Base-by-base conservation (phyloP, 2,113 vertebrate species). In the Calidris pugnax region DNA sequence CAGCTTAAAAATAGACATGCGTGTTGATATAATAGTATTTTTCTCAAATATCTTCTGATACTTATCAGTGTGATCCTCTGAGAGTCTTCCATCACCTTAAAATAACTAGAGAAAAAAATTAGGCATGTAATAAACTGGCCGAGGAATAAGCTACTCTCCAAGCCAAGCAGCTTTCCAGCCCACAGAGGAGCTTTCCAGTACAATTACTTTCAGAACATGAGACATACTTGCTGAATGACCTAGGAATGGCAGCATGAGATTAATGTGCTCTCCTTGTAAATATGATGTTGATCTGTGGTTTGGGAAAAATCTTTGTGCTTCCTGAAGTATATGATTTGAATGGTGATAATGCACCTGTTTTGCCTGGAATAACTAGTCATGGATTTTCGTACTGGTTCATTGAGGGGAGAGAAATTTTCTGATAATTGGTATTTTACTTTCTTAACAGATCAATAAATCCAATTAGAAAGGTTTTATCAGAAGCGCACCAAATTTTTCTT, bases 261-360 rank as follows among this genome's bases (percentile, higher is more conserved):
- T 55, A 26, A 48, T 37, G 39, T 47, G 50, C 39, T 51, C 41
- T 12, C 30, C 47, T 56, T 66, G 27, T 60, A 55, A 57, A 23
- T 66, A 9, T 2, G 10, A 56, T 1, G 6, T 30, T 55, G 63
- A 57, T 20, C 32, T 72, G 51, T 0, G 0, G 32, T 67, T 66
- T 50, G 66, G 28, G 69, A n/a, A 51, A 41, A 64, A 64, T 22
- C n/a, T 43, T 35, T 66, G 37, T 69, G 28, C 27, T 71, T 75
- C 45, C 51, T 43, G 33, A 62, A 51, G n/a, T 51, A 4, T 10
- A 15, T 33, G 24, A 35, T 78, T 67, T 19, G 22, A 53, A 26
- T 45, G 55, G 18, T 72, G 17, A 27, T 76, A 33, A 72, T 20
- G 18, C 12, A n/a, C 26, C 32, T 60, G 35, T 45, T 66, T 21